A percentile compares a stretch with the other conserved stretches of the same genome.
Evolutionary conservation across 1,140 invertebrate genomes (phyloP).

Genomic region (Phthorimaea operculella): DNA sequence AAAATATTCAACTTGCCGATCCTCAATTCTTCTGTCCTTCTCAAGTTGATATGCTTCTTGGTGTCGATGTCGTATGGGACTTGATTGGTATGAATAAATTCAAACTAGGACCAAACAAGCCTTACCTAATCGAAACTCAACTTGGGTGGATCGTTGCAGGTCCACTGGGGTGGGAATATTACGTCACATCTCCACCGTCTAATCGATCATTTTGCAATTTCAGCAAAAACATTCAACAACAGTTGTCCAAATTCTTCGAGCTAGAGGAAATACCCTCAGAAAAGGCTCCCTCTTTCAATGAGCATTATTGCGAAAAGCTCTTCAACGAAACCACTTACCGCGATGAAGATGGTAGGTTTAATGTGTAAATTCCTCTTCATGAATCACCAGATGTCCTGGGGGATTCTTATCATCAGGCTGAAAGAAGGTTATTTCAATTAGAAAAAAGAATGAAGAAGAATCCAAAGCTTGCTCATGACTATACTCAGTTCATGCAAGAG

Average conservation of each 20-base stretch:
- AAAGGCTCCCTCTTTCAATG: not conserved
- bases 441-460: constrained; percentile 18
- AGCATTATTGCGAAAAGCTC: constrained; percentile 19
- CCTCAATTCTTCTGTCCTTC: constrained; percentile 8
- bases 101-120: constrained; percentile 7
- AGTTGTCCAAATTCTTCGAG: constrained; percentile 10
- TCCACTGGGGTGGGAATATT: not conserved
- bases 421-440: constrained; percentile 19
- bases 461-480: constrained; percentile 23
- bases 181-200: not conserved
- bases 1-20: constrained; percentile 9
- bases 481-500: constrained; percentile 40
- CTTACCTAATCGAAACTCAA: constrained; percentile 7
- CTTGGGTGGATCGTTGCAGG: constrained; percentile 14
- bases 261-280: constrained; percentile 8
- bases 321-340: constrained; percentile 19
- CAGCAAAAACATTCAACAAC: constrained; percentile 4
- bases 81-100: not conserved
- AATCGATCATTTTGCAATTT: not conserved
- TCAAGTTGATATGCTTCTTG: constrained; percentile 11
- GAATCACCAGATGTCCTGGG: constrained; percentile 13
- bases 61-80: constrained; percentile 12
- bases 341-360: constrained; percentile 20
- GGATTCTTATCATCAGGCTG: constrained; percentile 21
- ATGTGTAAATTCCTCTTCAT: constrained; percentile 23